phyloP scores from a whole-genome alignment of 2,888 invertebrate genomes.

The Bombylius discolor region DNA sequence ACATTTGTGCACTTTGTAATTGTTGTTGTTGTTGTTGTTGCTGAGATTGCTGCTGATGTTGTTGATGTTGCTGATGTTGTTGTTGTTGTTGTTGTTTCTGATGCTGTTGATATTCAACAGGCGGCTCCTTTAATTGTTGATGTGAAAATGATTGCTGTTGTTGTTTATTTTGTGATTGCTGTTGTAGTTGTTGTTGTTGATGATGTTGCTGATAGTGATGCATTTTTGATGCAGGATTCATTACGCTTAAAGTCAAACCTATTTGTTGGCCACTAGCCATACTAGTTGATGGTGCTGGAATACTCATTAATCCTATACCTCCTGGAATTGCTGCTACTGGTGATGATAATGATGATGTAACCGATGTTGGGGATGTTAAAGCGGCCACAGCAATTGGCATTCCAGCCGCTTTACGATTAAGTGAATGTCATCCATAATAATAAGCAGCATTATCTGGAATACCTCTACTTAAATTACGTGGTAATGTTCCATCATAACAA shows the following conservation, averaged over 20 bases:
- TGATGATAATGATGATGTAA: conserved; percentile 20
- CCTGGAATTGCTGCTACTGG: conserved; percentile 7
- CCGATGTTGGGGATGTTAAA: conserved; percentile 26
- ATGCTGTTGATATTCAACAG: conserved; percentile 7
- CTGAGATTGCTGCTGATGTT: conserved; percentile 10
- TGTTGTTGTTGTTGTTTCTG: conserved; percentile 11
- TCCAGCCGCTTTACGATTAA: conserved; percentile 23
- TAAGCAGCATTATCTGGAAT: conserved; percentile 22
- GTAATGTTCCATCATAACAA: conserved; percentile 31
- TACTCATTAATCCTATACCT: no score
- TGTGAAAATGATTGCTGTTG: conserved; percentile 10
- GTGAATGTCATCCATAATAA: conserved; percentile 35
- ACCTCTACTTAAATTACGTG: conserved; percentile 20
- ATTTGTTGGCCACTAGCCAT: no score
- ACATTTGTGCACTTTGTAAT: conserved; percentile 19
- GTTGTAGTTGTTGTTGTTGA: conserved; percentile 11
- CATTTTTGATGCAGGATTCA: background rate
- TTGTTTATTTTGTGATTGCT: conserved; percentile 15
- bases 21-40: conserved; percentile 11
- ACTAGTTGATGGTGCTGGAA: no score
- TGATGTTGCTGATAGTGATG: conserved; percentile 8
- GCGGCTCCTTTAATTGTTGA: conserved; percentile 11
- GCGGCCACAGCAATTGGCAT: conserved; percentile 5
- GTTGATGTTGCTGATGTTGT: conserved; percentile 9
- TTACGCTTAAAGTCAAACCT: background rate